These are phyloP conservation scores for Nephrotoma guestfalica DNA, from an alignment of 2,888 invertebrate genomes.

Conservation along the genomic window DNA sequence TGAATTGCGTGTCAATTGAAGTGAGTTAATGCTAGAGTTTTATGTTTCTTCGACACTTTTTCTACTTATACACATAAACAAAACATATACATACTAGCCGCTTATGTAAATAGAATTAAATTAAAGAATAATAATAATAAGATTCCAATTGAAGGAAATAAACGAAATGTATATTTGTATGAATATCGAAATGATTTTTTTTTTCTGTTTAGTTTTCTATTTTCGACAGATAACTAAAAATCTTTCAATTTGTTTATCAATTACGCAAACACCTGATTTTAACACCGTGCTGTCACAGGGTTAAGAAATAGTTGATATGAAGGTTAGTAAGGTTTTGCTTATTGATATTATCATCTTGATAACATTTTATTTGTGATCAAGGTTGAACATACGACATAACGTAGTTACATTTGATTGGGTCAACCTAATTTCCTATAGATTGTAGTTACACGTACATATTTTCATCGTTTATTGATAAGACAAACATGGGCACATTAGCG, in stretches of 20 bases:
- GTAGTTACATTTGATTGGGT: too few species aligned
- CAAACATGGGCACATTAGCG: background rate
- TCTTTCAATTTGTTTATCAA: background rate
- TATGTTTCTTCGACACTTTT: background rate
- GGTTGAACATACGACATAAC: too few species aligned
- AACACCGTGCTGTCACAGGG: background rate
- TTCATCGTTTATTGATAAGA: background rate
- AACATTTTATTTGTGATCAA: too few species aligned
- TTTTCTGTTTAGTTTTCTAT: background rate
- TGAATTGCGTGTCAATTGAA: background rate
- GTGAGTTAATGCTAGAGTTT: background rate
- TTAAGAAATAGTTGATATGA: too few species aligned
- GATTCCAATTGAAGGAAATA: background rate
- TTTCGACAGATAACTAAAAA: background rate
- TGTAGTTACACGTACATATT: background rate
- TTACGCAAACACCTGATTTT: background rate
- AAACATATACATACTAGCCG: background rate
- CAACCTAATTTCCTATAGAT: too few species aligned
- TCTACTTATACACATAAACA: background rate
- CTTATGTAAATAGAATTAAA: background rate
- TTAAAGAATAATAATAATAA: too few species aligned
- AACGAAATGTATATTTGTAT: background rate
- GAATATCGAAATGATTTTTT: background rate
- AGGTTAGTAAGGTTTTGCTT: too few species aligned
- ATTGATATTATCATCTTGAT: too few species aligned